Conservation (phyloP, 2,888 invertebrate genomes). For the Drepana falcataria region DNA sequence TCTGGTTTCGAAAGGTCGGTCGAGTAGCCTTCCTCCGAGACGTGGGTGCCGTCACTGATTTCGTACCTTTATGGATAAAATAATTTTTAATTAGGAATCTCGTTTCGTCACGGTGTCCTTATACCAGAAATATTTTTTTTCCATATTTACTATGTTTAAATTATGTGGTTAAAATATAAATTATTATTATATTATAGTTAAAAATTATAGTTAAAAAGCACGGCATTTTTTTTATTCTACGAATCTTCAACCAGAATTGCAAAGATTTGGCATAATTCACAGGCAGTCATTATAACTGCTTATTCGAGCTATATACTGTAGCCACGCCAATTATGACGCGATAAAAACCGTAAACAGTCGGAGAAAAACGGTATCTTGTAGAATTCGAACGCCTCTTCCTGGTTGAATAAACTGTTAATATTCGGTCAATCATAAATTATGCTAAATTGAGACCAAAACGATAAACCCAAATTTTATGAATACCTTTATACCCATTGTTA, state of each 20-base stretch:
- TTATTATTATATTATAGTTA: too few species aligned
- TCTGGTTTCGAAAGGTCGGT: conserved; percentile 48
- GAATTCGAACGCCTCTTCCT: conserved; percentile 8
- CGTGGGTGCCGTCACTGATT: conserved; percentile 65
- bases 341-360: conserved; percentile 16
- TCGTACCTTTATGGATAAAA: conserved; percentile 45
- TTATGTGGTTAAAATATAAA: too few species aligned
- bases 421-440: conserved; percentile 19
- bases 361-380: conserved; percentile 16
- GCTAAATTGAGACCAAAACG: conserved; percentile 24
- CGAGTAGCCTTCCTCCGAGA: conserved; percentile 64
- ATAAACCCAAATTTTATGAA: conserved; percentile 20
- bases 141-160: too few species aligned
- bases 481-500: conserved; percentile 19
- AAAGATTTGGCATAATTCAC: neutral
- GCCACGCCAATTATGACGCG: conserved; percentile 16
- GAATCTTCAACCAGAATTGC: neutral
- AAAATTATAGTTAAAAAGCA: too few species aligned
- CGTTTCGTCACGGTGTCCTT: neutral
- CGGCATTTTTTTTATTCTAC: too few species aligned
- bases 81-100: neutral
- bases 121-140: too few species aligned
- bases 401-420: conserved; percentile 9
- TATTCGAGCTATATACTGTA: neutral
- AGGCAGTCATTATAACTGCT: neutral